Percentiles rank a stretch among this genome's conserved stretches.
Conservation (phyloP, 2,888 invertebrate species). For the Pycnomerus fuliginosus region DNA sequence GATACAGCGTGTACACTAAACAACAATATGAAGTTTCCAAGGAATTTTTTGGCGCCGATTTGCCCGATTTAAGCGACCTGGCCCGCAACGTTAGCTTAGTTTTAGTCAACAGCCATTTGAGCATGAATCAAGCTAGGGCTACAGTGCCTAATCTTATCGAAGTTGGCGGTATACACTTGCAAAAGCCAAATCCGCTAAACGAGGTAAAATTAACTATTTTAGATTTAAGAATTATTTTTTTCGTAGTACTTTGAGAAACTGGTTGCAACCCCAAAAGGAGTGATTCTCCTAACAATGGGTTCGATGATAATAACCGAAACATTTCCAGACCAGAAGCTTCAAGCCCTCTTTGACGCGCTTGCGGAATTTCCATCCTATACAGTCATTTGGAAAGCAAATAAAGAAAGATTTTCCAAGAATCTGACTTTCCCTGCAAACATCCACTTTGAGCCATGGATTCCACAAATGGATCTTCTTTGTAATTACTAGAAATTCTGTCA, state of each 20-base stretch:
- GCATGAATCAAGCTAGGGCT: constrained; percentile 59
- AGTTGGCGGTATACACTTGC: constrained; percentile 58
- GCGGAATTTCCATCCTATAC: constrained; percentile 57
- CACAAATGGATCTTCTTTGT: constrained; percentile 59
- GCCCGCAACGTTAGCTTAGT: constrained; percentile 58
- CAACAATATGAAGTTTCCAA: constrained; percentile 56
- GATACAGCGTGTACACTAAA: no score
- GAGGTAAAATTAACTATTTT: constrained; percentile 48
- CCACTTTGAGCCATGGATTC: constrained; percentile 58
- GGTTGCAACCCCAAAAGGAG: constrained; percentile 41
- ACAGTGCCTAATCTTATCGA: constrained; percentile 58
- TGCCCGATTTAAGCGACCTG: constrained; percentile 53
- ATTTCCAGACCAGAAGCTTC: constrained; percentile 54
- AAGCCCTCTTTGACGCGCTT: constrained; percentile 56
- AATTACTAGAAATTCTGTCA: constrained; percentile 23
- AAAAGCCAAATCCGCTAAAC: constrained; percentile 52
- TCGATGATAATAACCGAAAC: constrained; percentile 60
- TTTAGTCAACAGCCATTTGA: constrained; percentile 60
- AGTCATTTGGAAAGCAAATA: constrained; percentile 59
- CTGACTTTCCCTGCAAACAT: constrained; percentile 54
- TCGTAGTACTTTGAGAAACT: constrained; percentile 11
- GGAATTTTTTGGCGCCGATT: constrained; percentile 55
- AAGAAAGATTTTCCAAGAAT: constrained; percentile 52
- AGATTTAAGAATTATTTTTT: background rate
- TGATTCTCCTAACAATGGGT: constrained; percentile 62